Conservation (phyloP, 2,888 invertebrate genomes). For the Himalopsyche japonica region DNA sequence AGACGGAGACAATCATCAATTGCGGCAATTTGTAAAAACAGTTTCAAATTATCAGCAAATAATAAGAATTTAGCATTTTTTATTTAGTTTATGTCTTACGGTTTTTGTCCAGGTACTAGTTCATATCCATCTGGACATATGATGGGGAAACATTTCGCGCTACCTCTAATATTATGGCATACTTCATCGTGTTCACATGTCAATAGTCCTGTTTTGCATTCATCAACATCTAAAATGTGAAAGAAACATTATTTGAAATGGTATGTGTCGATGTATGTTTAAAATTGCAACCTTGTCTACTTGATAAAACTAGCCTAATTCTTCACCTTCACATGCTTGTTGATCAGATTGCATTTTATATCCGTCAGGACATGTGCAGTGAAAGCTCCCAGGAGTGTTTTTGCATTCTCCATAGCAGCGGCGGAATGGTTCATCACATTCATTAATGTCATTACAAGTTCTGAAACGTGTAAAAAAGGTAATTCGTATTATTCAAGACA, state of each 20-base stretch:
- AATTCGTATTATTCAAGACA: no score
- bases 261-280: no score
- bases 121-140: constrained; percentile 84
- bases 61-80: no score
- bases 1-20: no score
- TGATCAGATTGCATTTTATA: constrained; percentile 75
- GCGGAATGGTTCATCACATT: constrained; percentile 77
- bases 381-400: constrained; percentile 85
- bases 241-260: not conserved
- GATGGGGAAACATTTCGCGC: constrained; percentile 84
- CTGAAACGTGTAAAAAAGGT: constrained; percentile 48
- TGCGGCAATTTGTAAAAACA: no score
- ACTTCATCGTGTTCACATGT: constrained; percentile 74
- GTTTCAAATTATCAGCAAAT: no score
- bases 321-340: constrained; percentile 79
- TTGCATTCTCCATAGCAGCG: constrained; percentile 78
- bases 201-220: constrained; percentile 76
- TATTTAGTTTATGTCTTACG: constrained; percentile 62
- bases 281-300: no score
- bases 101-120: constrained; percentile 74
- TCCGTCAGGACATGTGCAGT: constrained; percentile 79
- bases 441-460: constrained; percentile 80
- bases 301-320: not conserved
- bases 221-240: constrained; percentile 71
- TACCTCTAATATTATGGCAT: constrained; percentile 89